These are phyloP conservation scores for Vidua macroura DNA, from an alignment of 2,113 vertebrate species.

Conservation along the genomic window DNA sequence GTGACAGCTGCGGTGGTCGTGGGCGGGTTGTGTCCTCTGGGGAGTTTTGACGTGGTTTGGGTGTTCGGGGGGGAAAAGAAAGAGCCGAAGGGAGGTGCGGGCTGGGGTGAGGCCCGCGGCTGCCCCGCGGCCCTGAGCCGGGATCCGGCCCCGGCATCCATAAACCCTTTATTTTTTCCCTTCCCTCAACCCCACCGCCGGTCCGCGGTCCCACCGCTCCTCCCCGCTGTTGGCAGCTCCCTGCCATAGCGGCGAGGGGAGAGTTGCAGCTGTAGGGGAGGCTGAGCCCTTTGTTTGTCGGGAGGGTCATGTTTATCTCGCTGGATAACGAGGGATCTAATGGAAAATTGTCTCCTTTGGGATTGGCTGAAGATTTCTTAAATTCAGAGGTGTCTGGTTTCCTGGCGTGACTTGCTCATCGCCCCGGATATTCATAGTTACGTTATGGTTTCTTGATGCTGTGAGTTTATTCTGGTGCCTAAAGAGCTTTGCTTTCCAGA, in stretches of 20 bases:
- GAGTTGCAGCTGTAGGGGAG: not conserved
- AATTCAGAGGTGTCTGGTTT: conserved; percentile 27
- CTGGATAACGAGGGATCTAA: conserved; percentile 13
- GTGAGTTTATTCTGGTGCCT: conserved; percentile 27
- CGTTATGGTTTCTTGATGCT: not conserved
- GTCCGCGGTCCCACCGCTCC: not conserved
- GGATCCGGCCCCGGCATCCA: not conserved
- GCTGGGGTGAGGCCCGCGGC: not conserved
- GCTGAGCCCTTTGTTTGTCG: conserved; percentile 30
- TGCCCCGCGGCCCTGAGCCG: not conserved
- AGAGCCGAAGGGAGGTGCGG: not conserved
- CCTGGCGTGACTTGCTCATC: not conserved
- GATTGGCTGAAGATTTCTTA: conserved; percentile 27
- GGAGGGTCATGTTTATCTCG: conserved; percentile 26
- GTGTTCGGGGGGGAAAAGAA: not conserved
- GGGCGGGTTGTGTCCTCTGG: not conserved
- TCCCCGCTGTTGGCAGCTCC: not conserved
- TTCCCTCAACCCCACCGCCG: not conserved
- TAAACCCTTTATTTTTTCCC: not conserved
- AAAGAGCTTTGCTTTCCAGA: not conserved
- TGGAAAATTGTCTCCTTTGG: conserved; percentile 49
- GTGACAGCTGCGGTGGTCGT: not conserved
- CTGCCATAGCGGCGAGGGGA: not conserved
- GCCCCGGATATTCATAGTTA: not conserved
- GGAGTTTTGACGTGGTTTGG: not conserved